Evolutionary conservation across 2,888 invertebrate genomes (phyloP).

Genomic region (Trissolcus brochymenae): DNA sequence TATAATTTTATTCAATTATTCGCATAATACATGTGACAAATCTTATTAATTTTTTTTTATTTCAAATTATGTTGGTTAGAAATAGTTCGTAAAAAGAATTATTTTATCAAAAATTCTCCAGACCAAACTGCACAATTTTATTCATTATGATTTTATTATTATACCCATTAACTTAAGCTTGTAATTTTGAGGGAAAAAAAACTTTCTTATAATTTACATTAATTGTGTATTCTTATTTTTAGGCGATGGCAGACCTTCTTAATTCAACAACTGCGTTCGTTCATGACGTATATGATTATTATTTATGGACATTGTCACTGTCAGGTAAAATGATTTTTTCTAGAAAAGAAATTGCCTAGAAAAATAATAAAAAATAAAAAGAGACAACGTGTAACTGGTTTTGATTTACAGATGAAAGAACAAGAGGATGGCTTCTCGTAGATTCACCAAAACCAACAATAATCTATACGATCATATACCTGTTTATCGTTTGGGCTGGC

Average conservation of each 20-base stretch:
- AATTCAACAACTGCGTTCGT: conserved; percentile 74
- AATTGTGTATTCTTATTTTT: conserved; percentile 52
- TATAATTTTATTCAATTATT: background rate
- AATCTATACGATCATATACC: conserved; percentile 83
- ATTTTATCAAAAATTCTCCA: background rate
- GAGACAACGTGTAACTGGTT: background rate
- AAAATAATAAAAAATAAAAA: too few relatives aligned
- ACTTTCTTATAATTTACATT: background rate
- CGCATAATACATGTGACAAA: background rate
- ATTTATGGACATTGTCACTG: conserved; percentile 86
- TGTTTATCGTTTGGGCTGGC: conserved; percentile 87
- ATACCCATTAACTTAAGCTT: too few relatives aligned
- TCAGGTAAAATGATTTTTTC: conserved; percentile 79
- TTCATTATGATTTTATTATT: background rate
- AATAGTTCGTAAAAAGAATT: too few relatives aligned
- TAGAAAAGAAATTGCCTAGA: conserved; percentile 11
- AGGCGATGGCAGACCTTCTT: conserved; percentile 73
- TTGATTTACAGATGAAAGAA: conserved; percentile 83
- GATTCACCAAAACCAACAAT: conserved; percentile 87
- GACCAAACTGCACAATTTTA: background rate
- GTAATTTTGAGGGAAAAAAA: background rate
- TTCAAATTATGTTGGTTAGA: background rate
- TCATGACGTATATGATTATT: conserved; percentile 81
- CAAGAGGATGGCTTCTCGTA: conserved; percentile 90
- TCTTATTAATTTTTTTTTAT: background rate